Evolutionary conservation across 2,797 vertebrate genomes (phyloP).

Genomic region (Siniperca undulata): DNA sequence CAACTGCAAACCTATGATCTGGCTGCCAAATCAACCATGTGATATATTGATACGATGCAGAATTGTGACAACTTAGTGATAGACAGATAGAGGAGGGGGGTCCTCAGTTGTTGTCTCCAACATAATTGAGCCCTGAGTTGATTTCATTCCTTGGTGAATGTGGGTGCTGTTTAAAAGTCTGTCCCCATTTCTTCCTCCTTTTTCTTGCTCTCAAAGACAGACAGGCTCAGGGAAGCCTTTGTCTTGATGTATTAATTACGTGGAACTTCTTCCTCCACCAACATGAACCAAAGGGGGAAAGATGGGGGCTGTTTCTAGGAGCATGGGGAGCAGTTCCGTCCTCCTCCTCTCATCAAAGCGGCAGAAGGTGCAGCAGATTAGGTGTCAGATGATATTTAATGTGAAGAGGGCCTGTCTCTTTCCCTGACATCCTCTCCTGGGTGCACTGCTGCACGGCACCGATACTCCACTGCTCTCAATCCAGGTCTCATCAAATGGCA

Average conservation of each 20-base stretch:
- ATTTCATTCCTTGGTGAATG: slow-evolving; percentile 44
- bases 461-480: slow-evolving; percentile 76
- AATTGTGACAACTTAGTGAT: slow-evolving; percentile 75
- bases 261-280: slow-evolving; percentile 32
- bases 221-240: slow-evolving; percentile 43
- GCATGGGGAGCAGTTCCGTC: slow-evolving; percentile 45
- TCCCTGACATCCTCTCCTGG: slow-evolving; percentile 77
- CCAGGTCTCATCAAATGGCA: slow-evolving; percentile 81
- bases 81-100: slow-evolving; percentile 36
- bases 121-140: slow-evolving; percentile 47
- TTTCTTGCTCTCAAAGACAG: slow-evolving; percentile 44
- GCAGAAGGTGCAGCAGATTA: slow-evolving; percentile 82
- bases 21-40: slow-evolving; percentile 72
- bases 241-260: slow-evolving; percentile 77
- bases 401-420: slow-evolving; percentile 78
- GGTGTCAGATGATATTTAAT: slow-evolving; percentile 84
- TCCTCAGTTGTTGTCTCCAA: slow-evolving; percentile 51
- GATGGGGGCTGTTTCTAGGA: slow-evolving; percentile 21
- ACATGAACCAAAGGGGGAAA: slow-evolving; percentile 37
- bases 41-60: slow-evolving; percentile 72
- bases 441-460: slow-evolving; percentile 71
- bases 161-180: slow-evolving; percentile 45
- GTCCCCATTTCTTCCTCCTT: slow-evolving; percentile 26
- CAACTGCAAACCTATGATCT: slow-evolving; percentile 63
- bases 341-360: slow-evolving; percentile 59